A percentile compares a stretch with the other conserved stretches of the same genome.
Conservation (phyloP, 2,888 invertebrate species). For the Gastracanthus pulcherrimus region DNA sequence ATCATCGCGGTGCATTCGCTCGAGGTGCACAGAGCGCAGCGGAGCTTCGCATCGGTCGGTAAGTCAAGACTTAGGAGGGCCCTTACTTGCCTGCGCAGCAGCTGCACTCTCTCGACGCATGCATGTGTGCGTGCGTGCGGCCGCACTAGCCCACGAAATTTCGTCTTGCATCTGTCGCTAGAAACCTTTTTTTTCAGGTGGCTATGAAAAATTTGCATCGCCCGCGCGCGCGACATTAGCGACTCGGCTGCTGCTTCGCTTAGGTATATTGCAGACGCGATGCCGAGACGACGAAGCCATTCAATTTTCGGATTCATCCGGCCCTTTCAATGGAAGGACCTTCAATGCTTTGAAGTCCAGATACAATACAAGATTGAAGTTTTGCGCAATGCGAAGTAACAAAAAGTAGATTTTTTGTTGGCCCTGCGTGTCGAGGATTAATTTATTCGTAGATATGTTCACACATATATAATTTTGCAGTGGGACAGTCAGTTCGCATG, state of each 20-base stretch:
- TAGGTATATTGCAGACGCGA: not conserved
- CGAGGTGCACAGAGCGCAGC: not conserved
- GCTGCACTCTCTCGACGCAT: slow-evolving; percentile 59
- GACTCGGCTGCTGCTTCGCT: not conserved
- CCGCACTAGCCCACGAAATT: slow-evolving; percentile 64
- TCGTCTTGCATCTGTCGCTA: slow-evolving; percentile 68
- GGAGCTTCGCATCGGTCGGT: slow-evolving; percentile 64
- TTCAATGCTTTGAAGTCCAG: not conserved
- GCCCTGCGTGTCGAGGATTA: not conserved
- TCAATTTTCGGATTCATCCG: not conserved
- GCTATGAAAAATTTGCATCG: slow-evolving; percentile 43
- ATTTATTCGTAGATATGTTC: not conserved
- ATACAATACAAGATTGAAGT: not conserved
- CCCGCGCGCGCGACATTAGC: not conserved
- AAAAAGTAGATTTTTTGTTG: not conserved
- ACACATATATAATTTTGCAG: not conserved
- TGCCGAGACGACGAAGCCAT: not conserved
- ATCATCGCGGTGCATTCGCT: slow-evolving; percentile 35
- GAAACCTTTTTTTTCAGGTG: slow-evolving; percentile 51
- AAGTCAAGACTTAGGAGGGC: slow-evolving; percentile 71
- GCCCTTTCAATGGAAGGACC: not conserved
- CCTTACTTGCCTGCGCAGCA: slow-evolving; percentile 70
- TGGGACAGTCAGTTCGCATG: too few species aligned
- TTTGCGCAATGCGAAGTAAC: not conserved
- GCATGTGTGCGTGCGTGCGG: slow-evolving; percentile 52